Conservation (phyloP, 2,113 vertebrate species). For the Ptilorrhoa leucosticta region DNA sequence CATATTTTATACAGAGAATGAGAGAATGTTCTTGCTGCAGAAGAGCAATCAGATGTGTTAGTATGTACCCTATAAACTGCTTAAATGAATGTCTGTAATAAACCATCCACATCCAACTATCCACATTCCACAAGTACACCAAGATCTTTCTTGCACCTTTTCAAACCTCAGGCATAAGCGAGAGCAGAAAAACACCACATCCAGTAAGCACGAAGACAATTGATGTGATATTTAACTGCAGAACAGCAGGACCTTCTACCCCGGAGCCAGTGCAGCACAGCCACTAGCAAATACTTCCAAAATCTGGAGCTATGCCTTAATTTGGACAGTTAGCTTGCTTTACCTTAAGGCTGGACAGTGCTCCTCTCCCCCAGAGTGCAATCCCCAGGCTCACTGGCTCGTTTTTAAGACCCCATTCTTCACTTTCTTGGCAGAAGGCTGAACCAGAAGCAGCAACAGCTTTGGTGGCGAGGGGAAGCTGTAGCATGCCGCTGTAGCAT, state of each 20-base stretch:
- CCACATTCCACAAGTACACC: neutral
- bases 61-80: neutral
- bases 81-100: neutral
- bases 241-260: neutral
- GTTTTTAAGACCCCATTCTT: neutral
- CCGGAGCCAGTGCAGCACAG: neutral
- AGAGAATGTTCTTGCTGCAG: neutral
- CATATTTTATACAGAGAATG: neutral
- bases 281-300: neutral
- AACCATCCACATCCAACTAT: neutral
- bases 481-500: neutral
- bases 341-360: neutral
- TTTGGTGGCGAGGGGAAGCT: neutral
- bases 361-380: neutral
- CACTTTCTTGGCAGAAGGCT: neutral
- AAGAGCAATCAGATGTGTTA: neutral
- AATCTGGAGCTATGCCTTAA: neutral
- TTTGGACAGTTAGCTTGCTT: neutral
- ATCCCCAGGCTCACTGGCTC: neutral
- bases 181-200: neutral
- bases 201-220: neutral
- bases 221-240: neutral
- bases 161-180: neutral
- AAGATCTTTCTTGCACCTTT: neutral
- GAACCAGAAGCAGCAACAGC: neutral